These are phyloP conservation scores for Vireo griseus DNA, from an alignment of 2,797 vertebrate genomes.

Conservation along the genomic window DNA sequence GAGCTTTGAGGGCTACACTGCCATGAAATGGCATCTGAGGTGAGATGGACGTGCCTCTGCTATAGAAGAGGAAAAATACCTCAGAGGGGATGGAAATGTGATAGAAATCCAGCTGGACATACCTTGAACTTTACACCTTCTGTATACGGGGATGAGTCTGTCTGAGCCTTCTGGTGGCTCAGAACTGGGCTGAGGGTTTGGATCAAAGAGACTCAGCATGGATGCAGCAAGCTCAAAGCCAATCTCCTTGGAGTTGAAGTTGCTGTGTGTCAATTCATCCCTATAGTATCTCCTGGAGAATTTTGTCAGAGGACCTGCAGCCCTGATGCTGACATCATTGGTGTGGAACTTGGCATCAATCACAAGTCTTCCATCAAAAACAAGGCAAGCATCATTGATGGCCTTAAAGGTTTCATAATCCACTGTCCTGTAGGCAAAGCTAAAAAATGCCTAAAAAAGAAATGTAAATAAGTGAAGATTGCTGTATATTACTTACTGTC, in stretches of 20 bases:
- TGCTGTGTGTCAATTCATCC: slow-evolving; percentile 80
- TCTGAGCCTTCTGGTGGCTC: slow-evolving; percentile 55
- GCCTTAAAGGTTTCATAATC: slow-evolving; percentile 83
- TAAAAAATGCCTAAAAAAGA: slow-evolving; percentile 83
- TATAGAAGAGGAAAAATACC: neutral
- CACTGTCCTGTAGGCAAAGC: slow-evolving; percentile 79
- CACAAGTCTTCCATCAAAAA: slow-evolving; percentile 86
- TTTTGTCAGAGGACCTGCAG: slow-evolving; percentile 88
- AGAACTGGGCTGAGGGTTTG: slow-evolving; percentile 60
- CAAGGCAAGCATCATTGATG: slow-evolving; percentile 82
- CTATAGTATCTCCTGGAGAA: slow-evolving; percentile 82
- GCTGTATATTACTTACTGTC: neutral
- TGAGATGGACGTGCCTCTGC: neutral
- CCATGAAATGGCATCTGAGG: neutral
- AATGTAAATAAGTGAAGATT: neutral
- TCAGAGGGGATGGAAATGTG: neutral
- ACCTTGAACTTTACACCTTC: slow-evolving; percentile 85
- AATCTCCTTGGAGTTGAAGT: slow-evolving; percentile 87
- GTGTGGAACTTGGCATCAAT: slow-evolving; percentile 82
- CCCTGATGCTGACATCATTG: slow-evolving; percentile 80
- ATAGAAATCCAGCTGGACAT: neutral
- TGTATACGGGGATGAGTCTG: slow-evolving; percentile 81
- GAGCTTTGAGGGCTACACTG: neutral
- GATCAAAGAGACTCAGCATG: slow-evolving; percentile 84
- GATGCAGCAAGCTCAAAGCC: slow-evolving; percentile 83